Evolutionary conservation across 1,140 invertebrate species (phyloP).

Genomic region (Drosophila malerkotliana): DNA sequence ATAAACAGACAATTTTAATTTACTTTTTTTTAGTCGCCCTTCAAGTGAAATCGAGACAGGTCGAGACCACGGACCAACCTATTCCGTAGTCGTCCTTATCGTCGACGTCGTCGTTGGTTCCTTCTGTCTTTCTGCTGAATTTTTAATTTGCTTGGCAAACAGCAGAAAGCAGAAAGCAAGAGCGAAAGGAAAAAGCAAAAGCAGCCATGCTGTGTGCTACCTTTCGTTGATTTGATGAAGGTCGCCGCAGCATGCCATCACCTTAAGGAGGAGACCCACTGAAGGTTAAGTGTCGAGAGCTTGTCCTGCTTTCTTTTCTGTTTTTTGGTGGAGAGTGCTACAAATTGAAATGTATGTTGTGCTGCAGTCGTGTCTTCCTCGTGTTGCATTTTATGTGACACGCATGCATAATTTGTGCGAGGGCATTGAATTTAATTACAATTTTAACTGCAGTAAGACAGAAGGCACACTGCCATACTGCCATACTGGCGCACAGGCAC

Average conservation of each 20-base stretch:
- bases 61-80: conserved; percentile 69
- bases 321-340: conserved; percentile 61
- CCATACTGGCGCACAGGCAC: neutral
- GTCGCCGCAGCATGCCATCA: conserved; percentile 48
- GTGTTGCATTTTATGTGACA: conserved; percentile 51
- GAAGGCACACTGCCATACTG: conserved; percentile 17
- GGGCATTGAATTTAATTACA: conserved; percentile 74
- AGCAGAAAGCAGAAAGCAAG: conserved; percentile 28
- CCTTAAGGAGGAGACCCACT: conserved; percentile 20
- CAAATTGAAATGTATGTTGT: conserved; percentile 76
- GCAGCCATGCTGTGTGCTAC: conserved; percentile 14
- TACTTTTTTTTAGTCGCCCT: conserved; percentile 69
- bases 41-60: conserved; percentile 78
- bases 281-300: conserved; percentile 73
- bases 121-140: conserved; percentile 71
- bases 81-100: conserved; percentile 17
- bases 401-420: conserved; percentile 57
- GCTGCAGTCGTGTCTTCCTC: conserved; percentile 17
- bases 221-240: conserved; percentile 61
- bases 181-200: conserved; percentile 3
- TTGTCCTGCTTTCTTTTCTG: conserved; percentile 36
- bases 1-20: conserved; percentile 82
- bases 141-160: conserved; percentile 78
- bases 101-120: conserved; percentile 38
- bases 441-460: conserved; percentile 60